These are phyloP conservation scores for Cyprinella venusta DNA, from an alignment of 2,797 vertebrate genomes.

Conservation along the genomic window DNA sequence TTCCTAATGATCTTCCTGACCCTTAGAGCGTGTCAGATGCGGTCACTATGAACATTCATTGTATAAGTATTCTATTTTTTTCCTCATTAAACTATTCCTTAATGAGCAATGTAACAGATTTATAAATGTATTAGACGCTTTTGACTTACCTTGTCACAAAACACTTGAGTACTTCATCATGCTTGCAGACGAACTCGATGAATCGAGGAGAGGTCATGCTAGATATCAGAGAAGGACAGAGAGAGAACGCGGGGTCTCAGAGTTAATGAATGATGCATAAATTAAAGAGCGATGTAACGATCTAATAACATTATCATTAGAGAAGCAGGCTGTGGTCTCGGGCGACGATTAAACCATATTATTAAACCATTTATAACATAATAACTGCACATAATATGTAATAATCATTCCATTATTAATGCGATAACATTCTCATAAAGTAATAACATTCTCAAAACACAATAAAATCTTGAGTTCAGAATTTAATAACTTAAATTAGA, in stretches of 20 bases:
- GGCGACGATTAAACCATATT: not conserved
- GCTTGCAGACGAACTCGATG: constrained; percentile 98
- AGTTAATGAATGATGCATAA: constrained; percentile 20
- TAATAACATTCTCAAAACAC: not conserved
- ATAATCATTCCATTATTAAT: not conserved
- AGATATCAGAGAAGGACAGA: constrained; percentile 31
- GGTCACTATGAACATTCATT: not conserved
- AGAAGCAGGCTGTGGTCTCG: not conserved
- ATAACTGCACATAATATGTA: not conserved
- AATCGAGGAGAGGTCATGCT: constrained; percentile 98
- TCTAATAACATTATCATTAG: constrained; percentile 64
- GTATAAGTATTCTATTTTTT: not conserved
- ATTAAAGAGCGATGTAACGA: constrained; percentile 60
- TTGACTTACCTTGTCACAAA: constrained; percentile 92
- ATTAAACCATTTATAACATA: not conserved
- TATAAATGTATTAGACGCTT: not conserved
- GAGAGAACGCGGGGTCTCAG: not conserved
- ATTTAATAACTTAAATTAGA: not conserved
- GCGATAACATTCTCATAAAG: not conserved
- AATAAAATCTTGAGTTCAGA: not conserved
- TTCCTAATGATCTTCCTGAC: too few relatives aligned
- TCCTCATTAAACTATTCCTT: not conserved
- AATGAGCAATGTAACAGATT: constrained; percentile 39
- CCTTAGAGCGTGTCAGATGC: too few relatives aligned
- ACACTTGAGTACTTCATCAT: constrained; percentile 97